phyloP scores from a whole-genome alignment of 2,797 vertebrate genomes.

The Smutsia gigantea region DNA sequence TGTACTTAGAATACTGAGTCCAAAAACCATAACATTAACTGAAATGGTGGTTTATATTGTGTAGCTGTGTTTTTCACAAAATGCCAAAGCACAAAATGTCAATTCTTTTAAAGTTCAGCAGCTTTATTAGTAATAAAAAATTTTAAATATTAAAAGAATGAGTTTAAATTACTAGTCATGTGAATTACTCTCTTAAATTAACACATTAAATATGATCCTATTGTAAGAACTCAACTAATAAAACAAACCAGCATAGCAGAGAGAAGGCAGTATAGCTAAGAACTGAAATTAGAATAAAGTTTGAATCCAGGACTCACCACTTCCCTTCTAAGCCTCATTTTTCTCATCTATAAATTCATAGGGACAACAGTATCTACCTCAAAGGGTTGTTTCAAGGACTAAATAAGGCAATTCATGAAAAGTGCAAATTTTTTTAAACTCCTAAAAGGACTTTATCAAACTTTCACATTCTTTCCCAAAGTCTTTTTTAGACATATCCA shows the following conservation, averaged over 20 bases:
- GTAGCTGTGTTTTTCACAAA: slow-evolving; percentile 39
- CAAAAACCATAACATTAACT: background rate
- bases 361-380: background rate
- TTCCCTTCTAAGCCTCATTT: slow-evolving; percentile 19
- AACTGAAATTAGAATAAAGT: slow-evolving; percentile 39
- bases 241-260: background rate
- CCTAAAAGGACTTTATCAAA: background rate
- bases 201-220: background rate
- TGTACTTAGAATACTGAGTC: background rate
- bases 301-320: background rate
- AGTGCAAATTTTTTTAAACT: background rate
- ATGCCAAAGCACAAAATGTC: background rate
- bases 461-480: background rate
- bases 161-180: background rate
- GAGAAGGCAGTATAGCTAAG: background rate
- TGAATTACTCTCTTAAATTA: background rate
- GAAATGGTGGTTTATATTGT: background rate
- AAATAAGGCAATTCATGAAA: slow-evolving; percentile 41
- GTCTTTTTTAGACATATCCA: background rate
- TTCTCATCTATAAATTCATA: slow-evolving; percentile 9
- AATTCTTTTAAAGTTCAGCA: slow-evolving; percentile 20
- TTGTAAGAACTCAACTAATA: background rate
- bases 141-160: background rate
- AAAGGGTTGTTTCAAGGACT: slow-evolving; percentile 10
- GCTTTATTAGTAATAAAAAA: background rate